These are phyloP conservation scores for Penaeus japonicus DNA, from an alignment of 1,140 invertebrate genomes.

Conservation along the genomic window DNA sequence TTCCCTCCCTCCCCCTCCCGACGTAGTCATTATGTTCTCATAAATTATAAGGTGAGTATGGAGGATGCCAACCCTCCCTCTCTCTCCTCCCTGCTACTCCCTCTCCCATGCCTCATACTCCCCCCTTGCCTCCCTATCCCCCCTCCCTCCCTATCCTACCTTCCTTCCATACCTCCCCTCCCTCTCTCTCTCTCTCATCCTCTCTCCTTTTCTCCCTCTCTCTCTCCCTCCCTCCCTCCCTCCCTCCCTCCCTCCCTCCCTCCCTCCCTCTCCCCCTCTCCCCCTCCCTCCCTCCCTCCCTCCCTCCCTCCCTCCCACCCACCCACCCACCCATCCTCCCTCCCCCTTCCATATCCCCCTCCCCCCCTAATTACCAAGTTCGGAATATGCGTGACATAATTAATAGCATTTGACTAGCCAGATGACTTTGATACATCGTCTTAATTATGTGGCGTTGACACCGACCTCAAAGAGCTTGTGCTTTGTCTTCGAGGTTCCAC, in stretches of 20 bases:
- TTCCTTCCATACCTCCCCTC: not conserved
- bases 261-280: too few species aligned
- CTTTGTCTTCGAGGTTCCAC: not conserved
- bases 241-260: not conserved
- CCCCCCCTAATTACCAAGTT: conserved; percentile 36
- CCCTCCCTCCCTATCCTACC: not conserved
- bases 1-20: not conserved
- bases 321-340: not conserved
- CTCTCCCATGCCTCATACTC: not conserved
- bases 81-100: not conserved
- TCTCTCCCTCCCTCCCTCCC: not conserved
- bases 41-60: not conserved
- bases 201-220: not conserved
- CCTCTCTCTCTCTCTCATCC: not conserved
- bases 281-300: not conserved
- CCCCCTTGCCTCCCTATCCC: not conserved
- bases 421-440: conserved; percentile 31
- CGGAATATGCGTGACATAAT: conserved; percentile 33
- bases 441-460: conserved; percentile 41
- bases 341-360: not conserved
- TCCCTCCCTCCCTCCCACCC: too few species aligned
- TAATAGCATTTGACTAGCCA: conserved; percentile 33
- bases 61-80: not conserved
- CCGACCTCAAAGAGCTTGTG: not conserved
- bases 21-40: not conserved